Evolutionary conservation across 2,888 invertebrate genomes (phyloP).

Genomic region (Zeuzera pyrina): DNA sequence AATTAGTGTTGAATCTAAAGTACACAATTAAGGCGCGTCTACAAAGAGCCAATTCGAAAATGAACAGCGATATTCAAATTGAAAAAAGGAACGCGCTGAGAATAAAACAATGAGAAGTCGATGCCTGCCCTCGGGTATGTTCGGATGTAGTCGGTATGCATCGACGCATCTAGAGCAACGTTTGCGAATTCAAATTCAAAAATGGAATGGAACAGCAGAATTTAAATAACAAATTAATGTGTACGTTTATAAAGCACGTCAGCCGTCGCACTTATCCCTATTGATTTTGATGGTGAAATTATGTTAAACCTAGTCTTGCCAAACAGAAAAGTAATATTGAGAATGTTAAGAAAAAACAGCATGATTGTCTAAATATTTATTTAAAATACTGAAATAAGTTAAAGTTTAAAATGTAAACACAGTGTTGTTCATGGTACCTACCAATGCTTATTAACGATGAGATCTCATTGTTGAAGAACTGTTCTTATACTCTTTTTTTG

Average conservation of each 20-base stretch:
- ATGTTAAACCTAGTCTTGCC: constrained; percentile 20
- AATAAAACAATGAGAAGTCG: constrained; percentile 57
- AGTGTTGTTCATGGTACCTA: no score
- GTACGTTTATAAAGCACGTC: constrained; percentile 51
- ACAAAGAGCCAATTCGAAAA: constrained; percentile 65
- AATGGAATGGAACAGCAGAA: constrained; percentile 59
- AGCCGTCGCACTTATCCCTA: constrained; percentile 43
- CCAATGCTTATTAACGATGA: no score
- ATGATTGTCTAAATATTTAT: no score
- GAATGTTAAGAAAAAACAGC: no score
- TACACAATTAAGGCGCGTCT: constrained; percentile 60
- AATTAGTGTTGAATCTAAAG: constrained; percentile 68
- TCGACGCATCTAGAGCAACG: constrained; percentile 33
- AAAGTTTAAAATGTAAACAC: no score
- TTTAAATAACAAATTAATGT: constrained; percentile 66
- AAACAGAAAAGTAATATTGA: no score
- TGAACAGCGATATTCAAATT: constrained; percentile 70
- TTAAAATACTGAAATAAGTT: no score
- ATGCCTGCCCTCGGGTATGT: constrained; percentile 22
- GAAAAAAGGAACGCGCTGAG: constrained; percentile 61
- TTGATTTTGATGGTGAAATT: constrained; percentile 46
- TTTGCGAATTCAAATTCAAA: constrained; percentile 49
- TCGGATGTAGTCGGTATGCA: constrained; percentile 26
- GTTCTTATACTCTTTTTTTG: no score
- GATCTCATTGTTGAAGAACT: no score